Evolutionary conservation across 2,888 invertebrate species (phyloP).

Genomic region (Exocentrus adspersus): DNA sequence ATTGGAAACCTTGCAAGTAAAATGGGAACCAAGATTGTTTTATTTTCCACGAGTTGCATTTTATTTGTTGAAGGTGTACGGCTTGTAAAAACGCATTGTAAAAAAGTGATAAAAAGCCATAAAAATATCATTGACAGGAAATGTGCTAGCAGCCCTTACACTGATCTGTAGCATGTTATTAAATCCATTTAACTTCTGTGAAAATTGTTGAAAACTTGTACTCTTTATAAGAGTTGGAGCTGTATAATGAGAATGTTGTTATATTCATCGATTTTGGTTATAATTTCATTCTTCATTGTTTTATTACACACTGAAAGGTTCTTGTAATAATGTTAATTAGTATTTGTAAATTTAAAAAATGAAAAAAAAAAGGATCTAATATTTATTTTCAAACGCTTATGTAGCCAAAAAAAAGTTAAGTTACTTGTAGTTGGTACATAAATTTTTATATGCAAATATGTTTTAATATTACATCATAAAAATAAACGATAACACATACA

Average conservation of each 20-base stretch:
- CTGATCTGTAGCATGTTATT: conserved; percentile 35
- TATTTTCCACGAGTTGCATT: conserved; percentile 12
- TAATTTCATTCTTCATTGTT: conserved; percentile 41
- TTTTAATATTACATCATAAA: conserved; percentile 46
- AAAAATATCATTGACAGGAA: conserved; percentile 28
- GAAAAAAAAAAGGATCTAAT: conserved; percentile 44
- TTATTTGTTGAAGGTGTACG: not conserved
- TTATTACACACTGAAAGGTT: conserved; percentile 33
- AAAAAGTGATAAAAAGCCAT: conserved; percentile 1
- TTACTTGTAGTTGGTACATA: conserved; percentile 50
- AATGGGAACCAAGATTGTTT: conserved; percentile 8
- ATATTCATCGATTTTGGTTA: conserved; percentile 44
- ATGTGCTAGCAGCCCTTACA: conserved; percentile 29
- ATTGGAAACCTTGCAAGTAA: conserved; percentile 7
- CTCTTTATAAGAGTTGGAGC: conserved; percentile 54
- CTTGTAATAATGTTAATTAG: conserved; percentile 42
- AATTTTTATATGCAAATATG: conserved; percentile 53
- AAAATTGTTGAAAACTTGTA: conserved; percentile 48
- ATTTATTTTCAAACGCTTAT: conserved; percentile 54
- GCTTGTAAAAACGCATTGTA: conserved; percentile 1
- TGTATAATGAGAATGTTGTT: conserved; percentile 46
- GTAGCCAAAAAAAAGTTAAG: conserved; percentile 49
- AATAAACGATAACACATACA: conserved; percentile 41
- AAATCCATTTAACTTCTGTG: conserved; percentile 40
- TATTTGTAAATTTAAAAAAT: conserved; percentile 47